Base-by-base conservation (phyloP, 2,113 vertebrate species). In the Cnemophilus loriae region DNA sequence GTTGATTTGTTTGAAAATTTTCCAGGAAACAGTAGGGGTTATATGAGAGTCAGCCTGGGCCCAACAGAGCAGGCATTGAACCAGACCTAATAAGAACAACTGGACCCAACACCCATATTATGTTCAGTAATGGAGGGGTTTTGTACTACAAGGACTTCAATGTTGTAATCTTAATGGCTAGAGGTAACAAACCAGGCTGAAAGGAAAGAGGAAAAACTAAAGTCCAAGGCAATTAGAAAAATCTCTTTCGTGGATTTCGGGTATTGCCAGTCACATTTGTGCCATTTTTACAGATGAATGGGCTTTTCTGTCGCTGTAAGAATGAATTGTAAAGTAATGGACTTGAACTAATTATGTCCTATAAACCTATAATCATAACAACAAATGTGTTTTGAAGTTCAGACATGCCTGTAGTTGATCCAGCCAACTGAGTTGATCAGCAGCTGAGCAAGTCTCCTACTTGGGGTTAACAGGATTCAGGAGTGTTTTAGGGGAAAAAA, bases 341-440 rank as follows among this genome's bases (percentile, higher is more conserved):
- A 65, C 73, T 96, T 97, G 94, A 96, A 97, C 88, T 93, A 90
- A 95, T 95, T 73, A 76, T 93, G 74, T 84, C 53, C 65, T 84
- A 59, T 84, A 93, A 91, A 90, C 61, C 52, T 92, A 55, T 50
- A 80, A 92, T 84, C 84, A 95, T 79, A 94, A 95, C 37, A 84
- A 35, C 53, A 83, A 46, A 56, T 68, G n/a, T 63, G 60, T 92
- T 96, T 89, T 92, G 93, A 91, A 82, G 89, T 84, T 89, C 89
- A 93, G 69, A 87, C 49, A 49, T 64, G 89, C 42, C 0, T 95
- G 77, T 46, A 76, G 81, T 85, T 76, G 57, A 56, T 67, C 68
- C 79, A 81, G 5, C 78, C 32, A 77, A n/a, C 64, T 4, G 1
- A 64, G 28, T 37, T 11, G 2, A 52, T 60, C 75, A 64, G 61